Evolutionary conservation across 2,797 vertebrate genomes (phyloP).

Genomic region (Ctenopoma kingsleyae): DNA sequence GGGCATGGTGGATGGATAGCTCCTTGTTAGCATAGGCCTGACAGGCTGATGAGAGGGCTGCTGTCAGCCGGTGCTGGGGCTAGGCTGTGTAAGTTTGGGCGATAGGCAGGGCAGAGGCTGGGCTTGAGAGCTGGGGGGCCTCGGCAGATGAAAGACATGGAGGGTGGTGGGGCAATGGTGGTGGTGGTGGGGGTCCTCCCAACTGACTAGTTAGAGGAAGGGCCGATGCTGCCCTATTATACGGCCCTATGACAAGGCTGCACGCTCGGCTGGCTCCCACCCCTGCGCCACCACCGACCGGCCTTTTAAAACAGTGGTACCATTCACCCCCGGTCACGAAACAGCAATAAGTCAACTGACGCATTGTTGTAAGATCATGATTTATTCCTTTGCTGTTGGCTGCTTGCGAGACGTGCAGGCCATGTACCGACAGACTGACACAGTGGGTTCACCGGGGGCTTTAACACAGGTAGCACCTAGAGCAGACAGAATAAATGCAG

Average conservation of each 20-base stretch:
- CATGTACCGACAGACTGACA: conserved; percentile 89
- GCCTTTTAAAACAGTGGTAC: conserved; percentile 89
- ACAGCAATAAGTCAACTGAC: conserved; percentile 95
- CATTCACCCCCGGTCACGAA: conserved; percentile 91
- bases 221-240: conserved; percentile 92
- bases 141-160: conserved; percentile 73
- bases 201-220: conserved; percentile 95
- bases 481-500: conserved; percentile 86
- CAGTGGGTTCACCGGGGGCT: conserved; percentile 86
- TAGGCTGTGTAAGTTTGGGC: conserved; percentile 65
- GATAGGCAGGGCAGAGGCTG: conserved; percentile 74
- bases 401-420: conserved; percentile 79
- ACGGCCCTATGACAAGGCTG: conserved; percentile 95
- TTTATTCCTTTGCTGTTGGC: conserved; percentile 93
- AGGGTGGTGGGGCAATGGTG: conserved; percentile 55
- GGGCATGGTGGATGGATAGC: conserved; percentile 87
- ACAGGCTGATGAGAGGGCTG: conserved; percentile 94
- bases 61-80: conserved; percentile 89
- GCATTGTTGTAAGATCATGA: conserved; percentile 94
- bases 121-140: conserved; percentile 72
- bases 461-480: conserved; percentile 83
- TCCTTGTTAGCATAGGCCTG: conserved; percentile 97
- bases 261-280: conserved; percentile 89
- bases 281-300: conserved; percentile 68
- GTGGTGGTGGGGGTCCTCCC: conserved; percentile 82